Conservation (phyloP, 1,140 invertebrate genomes). For the Drosophila tristis region DNA sequence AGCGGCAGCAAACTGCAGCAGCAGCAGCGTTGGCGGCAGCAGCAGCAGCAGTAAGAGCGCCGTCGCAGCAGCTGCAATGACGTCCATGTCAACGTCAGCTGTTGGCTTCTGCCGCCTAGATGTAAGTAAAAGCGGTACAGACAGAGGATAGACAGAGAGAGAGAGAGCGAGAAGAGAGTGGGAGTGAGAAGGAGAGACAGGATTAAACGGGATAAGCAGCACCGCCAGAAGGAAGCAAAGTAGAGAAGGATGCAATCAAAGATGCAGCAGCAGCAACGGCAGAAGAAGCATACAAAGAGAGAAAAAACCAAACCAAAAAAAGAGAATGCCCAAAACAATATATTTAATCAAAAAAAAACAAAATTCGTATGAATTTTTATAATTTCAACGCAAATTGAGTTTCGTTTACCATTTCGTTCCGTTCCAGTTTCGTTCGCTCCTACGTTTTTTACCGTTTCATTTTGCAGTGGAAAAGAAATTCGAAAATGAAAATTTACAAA, state of each 20-base stretch:
- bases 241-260: background rate
- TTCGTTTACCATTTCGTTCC: no score
- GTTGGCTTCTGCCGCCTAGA: constrained; percentile 78
- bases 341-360: background rate
- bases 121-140: constrained; percentile 67
- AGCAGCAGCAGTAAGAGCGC: constrained; percentile 53
- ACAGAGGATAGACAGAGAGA: background rate
- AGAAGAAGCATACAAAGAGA: background rate
- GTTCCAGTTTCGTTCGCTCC: no score
- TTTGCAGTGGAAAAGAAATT: no score
- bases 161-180: background rate
- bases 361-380: constrained; percentile 1
- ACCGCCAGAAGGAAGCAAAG: background rate
- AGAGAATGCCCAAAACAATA: background rate
- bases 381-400: no score
- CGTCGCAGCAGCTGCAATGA: constrained; percentile 31
- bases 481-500: no score
- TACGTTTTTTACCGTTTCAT: no score
- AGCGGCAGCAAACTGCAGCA: constrained; percentile 48
- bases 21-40: constrained; percentile 16
- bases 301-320: no score
- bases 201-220: no score
- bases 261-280: background rate
- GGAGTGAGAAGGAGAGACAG: no score
- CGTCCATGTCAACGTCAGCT: constrained; percentile 45